These are phyloP conservation scores for Coptodon bakossiorum DNA, from an alignment of 2,113 vertebrate genomes.

Conservation along the genomic window DNA sequence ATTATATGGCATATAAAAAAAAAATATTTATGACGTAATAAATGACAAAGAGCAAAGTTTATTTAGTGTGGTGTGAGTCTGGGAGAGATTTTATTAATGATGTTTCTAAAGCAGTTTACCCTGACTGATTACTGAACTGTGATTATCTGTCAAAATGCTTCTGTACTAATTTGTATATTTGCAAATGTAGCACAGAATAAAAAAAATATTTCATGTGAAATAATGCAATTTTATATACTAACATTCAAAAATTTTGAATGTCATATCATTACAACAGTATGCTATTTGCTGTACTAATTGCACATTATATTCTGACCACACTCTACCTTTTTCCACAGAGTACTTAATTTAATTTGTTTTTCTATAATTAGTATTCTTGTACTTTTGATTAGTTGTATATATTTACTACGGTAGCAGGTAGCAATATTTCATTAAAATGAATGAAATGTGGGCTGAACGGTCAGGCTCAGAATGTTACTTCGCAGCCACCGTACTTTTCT, in stretches of 20 bases:
- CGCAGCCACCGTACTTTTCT: conserved; percentile 37
- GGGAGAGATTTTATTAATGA: neutral
- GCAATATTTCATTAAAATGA: neutral
- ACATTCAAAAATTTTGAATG: neutral
- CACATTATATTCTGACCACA: neutral
- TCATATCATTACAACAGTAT: neutral
- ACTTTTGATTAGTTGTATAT: neutral
- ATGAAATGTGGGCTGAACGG: neutral
- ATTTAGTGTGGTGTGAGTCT: neutral
- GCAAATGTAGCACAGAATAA: neutral
- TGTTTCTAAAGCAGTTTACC: neutral
- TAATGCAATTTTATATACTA: neutral
- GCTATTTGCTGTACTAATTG: neutral
- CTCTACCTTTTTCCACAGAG: neutral
- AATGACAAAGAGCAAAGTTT: neutral
- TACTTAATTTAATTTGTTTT: neutral
- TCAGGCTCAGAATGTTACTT: neutral
- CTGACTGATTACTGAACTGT: neutral
- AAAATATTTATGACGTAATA: neutral
- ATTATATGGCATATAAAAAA: neutral
- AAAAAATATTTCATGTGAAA: neutral
- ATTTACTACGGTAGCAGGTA: neutral
- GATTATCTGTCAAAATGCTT: neutral
- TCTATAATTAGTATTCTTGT: neutral
- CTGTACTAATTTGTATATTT: neutral